A percentile compares a stretch with the other conserved stretches of the same genome.
phyloP scores from a whole-genome alignment of 2,113 vertebrate genomes.

The Pavo muticus region DNA sequence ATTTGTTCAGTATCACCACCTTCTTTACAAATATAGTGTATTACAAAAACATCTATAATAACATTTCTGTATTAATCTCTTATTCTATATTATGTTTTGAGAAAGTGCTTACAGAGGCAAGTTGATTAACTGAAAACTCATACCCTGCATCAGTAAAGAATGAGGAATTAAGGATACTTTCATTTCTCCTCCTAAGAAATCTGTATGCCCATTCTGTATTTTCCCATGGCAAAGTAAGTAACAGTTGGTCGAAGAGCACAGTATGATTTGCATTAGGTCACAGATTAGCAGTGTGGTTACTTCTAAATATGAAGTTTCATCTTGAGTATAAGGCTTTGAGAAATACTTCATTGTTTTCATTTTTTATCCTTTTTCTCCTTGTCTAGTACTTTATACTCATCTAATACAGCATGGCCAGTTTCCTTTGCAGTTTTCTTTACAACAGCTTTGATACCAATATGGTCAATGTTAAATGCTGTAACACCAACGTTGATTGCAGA shows the following conservation, averaged over 20 bases:
- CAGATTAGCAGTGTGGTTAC: slow-evolving; percentile 17
- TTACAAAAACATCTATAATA: slow-evolving; percentile 76
- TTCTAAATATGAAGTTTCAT: slow-evolving; percentile 36
- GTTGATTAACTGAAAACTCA: slow-evolving; percentile 4
- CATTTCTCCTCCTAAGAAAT: not conserved
- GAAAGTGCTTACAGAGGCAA: slow-evolving; percentile 41
- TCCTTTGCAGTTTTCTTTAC: slow-evolving; percentile 95
- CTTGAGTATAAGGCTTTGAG: slow-evolving; percentile 66
- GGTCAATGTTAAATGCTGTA: slow-evolving; percentile 94
- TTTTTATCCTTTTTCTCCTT: slow-evolving; percentile 69
- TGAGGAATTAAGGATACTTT: slow-evolving; percentile 25
- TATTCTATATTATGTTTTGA: slow-evolving; percentile 3
- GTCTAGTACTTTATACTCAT: slow-evolving; percentile 89
- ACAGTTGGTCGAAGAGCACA: slow-evolving; percentile 51
- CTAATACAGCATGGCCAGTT: slow-evolving; percentile 88
- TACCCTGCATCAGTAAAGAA: not conserved
- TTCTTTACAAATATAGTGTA: slow-evolving; percentile 63
- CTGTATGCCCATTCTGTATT: not conserved
- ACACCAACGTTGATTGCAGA: slow-evolving; percentile 95
- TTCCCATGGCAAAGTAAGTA: not conserved
- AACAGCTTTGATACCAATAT: slow-evolving; percentile 94
- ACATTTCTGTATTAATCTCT: slow-evolving; percentile 13
- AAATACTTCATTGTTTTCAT: not conserved
- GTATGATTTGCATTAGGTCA: slow-evolving; percentile 26
- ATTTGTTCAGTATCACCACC: slow-evolving; percentile 1